Base-by-base conservation (phyloP, 2,888 invertebrate genomes). In the Trypoxylon attenuatum region DNA sequence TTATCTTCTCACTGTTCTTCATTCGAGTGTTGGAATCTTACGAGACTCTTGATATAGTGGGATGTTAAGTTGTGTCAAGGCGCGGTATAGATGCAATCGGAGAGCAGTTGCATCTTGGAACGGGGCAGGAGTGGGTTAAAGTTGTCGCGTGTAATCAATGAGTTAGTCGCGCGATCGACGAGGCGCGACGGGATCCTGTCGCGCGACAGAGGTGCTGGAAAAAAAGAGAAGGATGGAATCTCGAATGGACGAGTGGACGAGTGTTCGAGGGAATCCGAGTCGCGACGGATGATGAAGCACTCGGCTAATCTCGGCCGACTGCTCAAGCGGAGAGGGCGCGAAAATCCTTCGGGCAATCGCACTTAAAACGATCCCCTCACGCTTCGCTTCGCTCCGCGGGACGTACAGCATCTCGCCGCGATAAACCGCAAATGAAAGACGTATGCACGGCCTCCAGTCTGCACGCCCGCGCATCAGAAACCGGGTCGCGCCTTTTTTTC, bases 281-380 rank as follows among this genome's bases (percentile, higher is more conserved):
- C 50, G 15, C 23, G 46, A 43, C 38, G 45, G 51, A 76, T 82
- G 83, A 86, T 81, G 81, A 82, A 84, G 84, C 82, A 82, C 57
- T 57, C 59, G 65, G 56, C 72, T 84, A 80, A 86, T 85, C 75
- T 71, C 62, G 80, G 66, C 67, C 83, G 86, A 86, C 73, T 80
- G 71, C 51, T 78, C 81, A 73, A 70, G 69, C 66, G 69, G 55
- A 21, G 55, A 50, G 79, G 84, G 84, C 80, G 85, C 81, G 83
- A 83, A 82, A 83, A 73, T 69, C 57, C 52, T 41, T 50, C 59
- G 52, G 38, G 53, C 64, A 69, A 72, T 77, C 63, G 53, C 67
- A 54, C 69, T 69, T 58, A 18, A 57, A 59, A 56, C 63, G 56
- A 71, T 69, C 60, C 60, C 25, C 60, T 71, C 61, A 69, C 76